Base-by-base conservation (phyloP, 2,113 vertebrate genomes). In the Tamias sibiricus region DNA sequence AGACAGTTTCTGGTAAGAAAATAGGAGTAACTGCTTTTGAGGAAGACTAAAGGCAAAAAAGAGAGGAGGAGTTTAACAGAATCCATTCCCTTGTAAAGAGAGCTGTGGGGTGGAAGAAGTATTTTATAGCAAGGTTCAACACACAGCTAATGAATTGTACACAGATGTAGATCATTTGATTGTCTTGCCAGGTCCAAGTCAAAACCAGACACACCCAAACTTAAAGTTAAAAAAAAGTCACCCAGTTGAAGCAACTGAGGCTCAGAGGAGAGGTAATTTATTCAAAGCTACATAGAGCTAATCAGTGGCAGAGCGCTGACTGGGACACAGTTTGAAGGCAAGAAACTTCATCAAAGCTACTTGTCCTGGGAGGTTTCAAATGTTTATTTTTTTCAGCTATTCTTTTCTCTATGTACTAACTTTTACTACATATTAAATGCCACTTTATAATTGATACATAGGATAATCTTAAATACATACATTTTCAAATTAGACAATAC, bases 381-480 rank as follows among this genome's bases (percentile, higher is more conserved):
- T 81, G 32, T 94, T 95, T 87, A 81, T 85, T 95, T 95, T 49
- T 92, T 96, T 93, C 47, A 94, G 69, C 66, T 95, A 1, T 79
- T 96, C 17, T 44, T 96, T 96, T 52, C 40, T 91, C 32, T 91
- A 8, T 91, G 59, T 13, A n/a, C 66, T 92, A 95, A 76, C 44
- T 92, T 94, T 98, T 66, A 95, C 81, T 94, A 81, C 72, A 95
- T 84, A 93, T 59, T 97, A 96, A 95, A 44, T 96, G 95, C 96
- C 49, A 92, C 93, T 96, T 97, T 97, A 92, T 96, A 90, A 90
- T 49, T 92, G 64, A 91, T 83, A 96, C 12, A 1, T 89, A 96
- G 74, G 95, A 95, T 93, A 96, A 91, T 96, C 95, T 90, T 86
- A 95, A 92, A 71, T 92, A 82, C n/a, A 47, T 95, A 19, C 81